Conservation (phyloP, 2,888 invertebrate species). For the Apamea epomidion region DNA sequence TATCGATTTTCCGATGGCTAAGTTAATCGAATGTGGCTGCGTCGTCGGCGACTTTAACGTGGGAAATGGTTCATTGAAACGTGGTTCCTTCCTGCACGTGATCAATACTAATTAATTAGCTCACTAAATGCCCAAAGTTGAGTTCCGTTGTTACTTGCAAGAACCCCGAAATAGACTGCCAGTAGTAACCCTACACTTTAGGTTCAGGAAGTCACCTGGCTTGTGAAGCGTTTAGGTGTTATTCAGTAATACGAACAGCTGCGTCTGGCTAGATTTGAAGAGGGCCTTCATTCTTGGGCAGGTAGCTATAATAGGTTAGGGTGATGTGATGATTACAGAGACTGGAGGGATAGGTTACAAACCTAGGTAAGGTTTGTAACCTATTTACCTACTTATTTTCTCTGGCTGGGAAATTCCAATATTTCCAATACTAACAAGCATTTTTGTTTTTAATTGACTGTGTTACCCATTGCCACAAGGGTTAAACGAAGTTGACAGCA, state of each 20-base stretch:
- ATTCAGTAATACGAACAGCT: neutral
- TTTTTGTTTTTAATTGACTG: neutral
- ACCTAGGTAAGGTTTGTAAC: too few species aligned
- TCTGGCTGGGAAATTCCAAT: neutral
- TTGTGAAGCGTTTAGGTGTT: neutral
- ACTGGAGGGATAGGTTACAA: too few species aligned
- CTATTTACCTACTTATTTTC: neutral
- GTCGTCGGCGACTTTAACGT: slow-evolving; percentile 45
- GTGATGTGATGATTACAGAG: neutral
- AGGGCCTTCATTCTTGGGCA: neutral
- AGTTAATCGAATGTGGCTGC: slow-evolving; percentile 46
- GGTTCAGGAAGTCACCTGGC: slow-evolving; percentile 4
- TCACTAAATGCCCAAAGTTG: neutral
- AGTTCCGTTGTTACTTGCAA: slow-evolving; percentile 1
- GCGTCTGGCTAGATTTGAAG: neutral
- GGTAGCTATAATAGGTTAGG: neutral
- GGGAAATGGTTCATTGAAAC: slow-evolving; percentile 35
- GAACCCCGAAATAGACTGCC: slow-evolving; percentile 28
- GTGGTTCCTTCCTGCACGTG: slow-evolving; percentile 27
- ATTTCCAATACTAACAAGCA: neutral
- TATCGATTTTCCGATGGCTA: slow-evolving; percentile 63
- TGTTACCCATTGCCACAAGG: neutral
- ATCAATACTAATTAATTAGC: slow-evolving; percentile 27
- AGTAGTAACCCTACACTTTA: slow-evolving; percentile 18
- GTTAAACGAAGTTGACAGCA: neutral